Percentiles rank a stretch among this genome's conserved stretches.
Conservation (phyloP, 2,113 vertebrate species). For the Vombatus ursinus region DNA sequence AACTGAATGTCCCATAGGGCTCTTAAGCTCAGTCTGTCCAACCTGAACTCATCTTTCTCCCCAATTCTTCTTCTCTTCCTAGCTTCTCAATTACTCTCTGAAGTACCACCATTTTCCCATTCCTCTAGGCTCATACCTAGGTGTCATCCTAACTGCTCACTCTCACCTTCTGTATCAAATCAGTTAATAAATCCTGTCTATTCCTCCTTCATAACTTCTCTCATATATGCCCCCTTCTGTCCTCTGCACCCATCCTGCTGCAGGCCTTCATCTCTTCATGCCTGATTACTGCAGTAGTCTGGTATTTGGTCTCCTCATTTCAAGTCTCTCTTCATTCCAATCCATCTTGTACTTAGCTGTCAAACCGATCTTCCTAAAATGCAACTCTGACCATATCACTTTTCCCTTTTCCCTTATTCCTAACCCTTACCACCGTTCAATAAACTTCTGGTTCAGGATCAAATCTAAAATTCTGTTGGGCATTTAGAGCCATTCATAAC, state of each 20-base stretch:
- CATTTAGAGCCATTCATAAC: neutral
- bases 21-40: neutral
- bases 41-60: neutral
- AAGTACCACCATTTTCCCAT: neutral
- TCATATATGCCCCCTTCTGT: neutral
- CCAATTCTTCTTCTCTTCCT: neutral
- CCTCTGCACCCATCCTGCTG: neutral
- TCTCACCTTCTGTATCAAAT: neutral
- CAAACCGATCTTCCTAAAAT: neutral
- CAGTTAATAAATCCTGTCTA: neutral
- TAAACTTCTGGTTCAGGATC: neutral
- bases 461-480: neutral
- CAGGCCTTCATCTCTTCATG: neutral
- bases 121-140: neutral
- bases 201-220: neutral
- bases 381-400: neutral
- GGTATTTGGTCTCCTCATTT: neutral
- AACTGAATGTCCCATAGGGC: neutral
- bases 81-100: neutral
- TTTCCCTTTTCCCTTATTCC: neutral
- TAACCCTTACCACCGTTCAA: neutral
- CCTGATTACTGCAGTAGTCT: no score
- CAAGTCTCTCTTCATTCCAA: neutral
- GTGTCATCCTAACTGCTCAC: neutral
- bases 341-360: neutral